phyloP scores from a whole-genome alignment of 2,797 vertebrate genomes.

The Meda fulgida region DNA sequence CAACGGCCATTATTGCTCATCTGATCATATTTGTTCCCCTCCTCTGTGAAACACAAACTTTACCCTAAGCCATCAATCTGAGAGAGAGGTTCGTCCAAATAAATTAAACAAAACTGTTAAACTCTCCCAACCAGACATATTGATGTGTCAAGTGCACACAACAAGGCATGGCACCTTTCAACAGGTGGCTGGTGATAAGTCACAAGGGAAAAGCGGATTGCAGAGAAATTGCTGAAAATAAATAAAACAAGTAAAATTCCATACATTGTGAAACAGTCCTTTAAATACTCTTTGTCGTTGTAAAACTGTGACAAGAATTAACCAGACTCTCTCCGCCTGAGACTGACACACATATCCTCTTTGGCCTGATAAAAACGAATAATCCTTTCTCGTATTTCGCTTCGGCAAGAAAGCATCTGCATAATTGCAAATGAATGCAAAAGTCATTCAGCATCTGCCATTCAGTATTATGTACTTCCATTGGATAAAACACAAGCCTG shows the following conservation, averaged over 20 bases:
- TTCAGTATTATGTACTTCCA: not conserved
- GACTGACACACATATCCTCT: constrained; percentile 10
- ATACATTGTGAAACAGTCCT: not conserved
- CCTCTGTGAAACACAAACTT: not conserved
- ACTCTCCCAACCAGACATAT: not conserved
- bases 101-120: constrained; percentile 36
- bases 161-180: not conserved
- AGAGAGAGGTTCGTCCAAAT: not conserved
- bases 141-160: not conserved
- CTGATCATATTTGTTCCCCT: constrained; percentile 2
- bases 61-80: not conserved
- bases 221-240: constrained; percentile 24
- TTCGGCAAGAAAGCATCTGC: not conserved
- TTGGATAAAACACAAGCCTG: not conserved
- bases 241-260: constrained; percentile 24
- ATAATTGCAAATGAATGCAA: not conserved
- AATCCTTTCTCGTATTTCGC: not conserved
- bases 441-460: constrained; percentile 12
- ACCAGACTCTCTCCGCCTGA: not conserved
- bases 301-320: constrained; percentile 2
- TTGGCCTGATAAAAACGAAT: constrained; percentile 25
- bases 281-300: not conserved
- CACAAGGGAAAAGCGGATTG: not conserved
- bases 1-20: constrained; percentile 3
- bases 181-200: not conserved